phyloP scores from a whole-genome alignment of 2,888 invertebrate species.

The Schizaphis graminum region DNA sequence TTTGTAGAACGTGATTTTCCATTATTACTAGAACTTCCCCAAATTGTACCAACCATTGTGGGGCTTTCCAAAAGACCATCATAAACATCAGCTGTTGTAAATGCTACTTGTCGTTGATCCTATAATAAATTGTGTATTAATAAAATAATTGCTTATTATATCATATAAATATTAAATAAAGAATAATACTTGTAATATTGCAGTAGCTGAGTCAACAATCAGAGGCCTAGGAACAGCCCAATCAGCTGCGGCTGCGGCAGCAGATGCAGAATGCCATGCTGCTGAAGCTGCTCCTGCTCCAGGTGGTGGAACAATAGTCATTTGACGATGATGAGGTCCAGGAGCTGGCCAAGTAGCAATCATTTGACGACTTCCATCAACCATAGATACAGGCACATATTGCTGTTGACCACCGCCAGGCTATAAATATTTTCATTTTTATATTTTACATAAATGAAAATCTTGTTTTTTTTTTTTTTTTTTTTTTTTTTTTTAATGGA shows the following conservation, averaged over 20 bases:
- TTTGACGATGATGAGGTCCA: conserved; percentile 76
- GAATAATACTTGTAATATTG: conserved; percentile 70
- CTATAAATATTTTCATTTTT: conserved; percentile 24
- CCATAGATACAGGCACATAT: conserved; percentile 94
- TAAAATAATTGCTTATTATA: not conserved
- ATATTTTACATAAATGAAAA: too few relatives aligned
- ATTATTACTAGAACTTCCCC: conserved; percentile 67
- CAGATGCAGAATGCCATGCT: conserved; percentile 76
- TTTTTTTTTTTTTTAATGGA: not conserved
- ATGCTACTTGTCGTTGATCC: conserved; percentile 76
- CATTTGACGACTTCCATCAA: conserved; percentile 86
- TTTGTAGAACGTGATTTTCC: conserved; percentile 67
- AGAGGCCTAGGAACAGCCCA: conserved; percentile 79
- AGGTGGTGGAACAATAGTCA: conserved; percentile 83
- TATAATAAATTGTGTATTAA: conserved; percentile 69
- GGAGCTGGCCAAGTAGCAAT: conserved; percentile 76
- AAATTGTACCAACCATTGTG: conserved; percentile 66
- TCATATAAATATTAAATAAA: conserved; percentile 18
- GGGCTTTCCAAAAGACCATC: conserved; percentile 69
- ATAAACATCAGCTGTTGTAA: conserved; percentile 69
- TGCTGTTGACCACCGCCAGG: conserved; percentile 79
- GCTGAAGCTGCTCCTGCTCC: conserved; percentile 84
- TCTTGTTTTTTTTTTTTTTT: too few relatives aligned
- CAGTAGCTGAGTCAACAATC: conserved; percentile 82
- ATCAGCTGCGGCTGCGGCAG: conserved; percentile 75